Evolutionary conservation across 1,140 invertebrate species (phyloP).

Genomic region (Drosophila teissieri): DNA sequence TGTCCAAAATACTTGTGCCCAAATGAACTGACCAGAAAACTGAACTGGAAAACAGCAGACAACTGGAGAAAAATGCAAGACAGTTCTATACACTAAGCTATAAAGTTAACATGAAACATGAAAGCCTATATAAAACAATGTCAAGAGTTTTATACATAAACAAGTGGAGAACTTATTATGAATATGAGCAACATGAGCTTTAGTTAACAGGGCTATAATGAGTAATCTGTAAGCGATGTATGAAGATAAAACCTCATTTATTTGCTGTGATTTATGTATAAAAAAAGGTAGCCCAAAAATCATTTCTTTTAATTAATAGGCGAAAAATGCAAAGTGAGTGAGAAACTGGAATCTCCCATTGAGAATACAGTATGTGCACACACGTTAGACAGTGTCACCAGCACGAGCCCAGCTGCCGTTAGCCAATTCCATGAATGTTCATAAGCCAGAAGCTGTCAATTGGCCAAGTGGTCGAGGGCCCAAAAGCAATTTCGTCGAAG

Average conservation of each 20-base stretch:
- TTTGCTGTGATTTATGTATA: too few species aligned
- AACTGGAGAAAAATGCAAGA: background rate
- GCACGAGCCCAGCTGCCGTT: slow-evolving; percentile 11
- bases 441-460: slow-evolving; percentile 35
- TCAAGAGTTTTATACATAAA: too few species aligned
- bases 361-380: background rate
- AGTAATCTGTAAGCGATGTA: too few species aligned
- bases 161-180: too few species aligned
- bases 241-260: too few species aligned
- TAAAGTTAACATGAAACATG: too few species aligned
- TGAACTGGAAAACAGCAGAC: background rate
- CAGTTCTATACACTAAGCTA: background rate
- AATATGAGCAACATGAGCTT: too few species aligned
- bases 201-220: too few species aligned
- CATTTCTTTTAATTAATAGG: background rate
- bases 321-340: background rate
- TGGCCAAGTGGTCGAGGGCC: slow-evolving; percentile 35
- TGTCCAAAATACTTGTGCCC: slow-evolving; percentile 53
- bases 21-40: slow-evolving; percentile 54
- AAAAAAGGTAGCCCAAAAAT: background rate
- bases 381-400: slow-evolving; percentile 11
- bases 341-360: background rate
- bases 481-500: slow-evolving; percentile 69
- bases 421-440: slow-evolving; percentile 51
- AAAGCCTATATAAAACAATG: too few species aligned